These are phyloP conservation scores for Fratercula arctica DNA, from an alignment of 2,797 vertebrate genomes.

Conservation along the genomic window DNA sequence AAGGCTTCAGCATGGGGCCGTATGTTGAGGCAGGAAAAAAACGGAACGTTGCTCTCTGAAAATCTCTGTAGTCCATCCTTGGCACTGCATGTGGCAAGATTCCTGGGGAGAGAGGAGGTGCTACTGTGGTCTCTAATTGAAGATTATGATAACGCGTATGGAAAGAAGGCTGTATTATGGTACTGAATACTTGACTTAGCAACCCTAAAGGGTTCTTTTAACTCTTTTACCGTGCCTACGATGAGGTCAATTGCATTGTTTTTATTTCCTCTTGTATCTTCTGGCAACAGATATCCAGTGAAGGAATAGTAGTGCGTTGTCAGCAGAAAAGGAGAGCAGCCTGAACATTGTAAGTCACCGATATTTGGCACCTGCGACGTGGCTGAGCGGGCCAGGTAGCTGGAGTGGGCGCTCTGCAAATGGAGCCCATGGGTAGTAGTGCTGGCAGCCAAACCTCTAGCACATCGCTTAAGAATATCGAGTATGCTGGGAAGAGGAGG, in stretches of 20 bases:
- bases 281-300: not conserved
- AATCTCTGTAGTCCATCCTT: not conserved
- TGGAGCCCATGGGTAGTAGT: not conserved
- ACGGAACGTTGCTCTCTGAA: not conserved
- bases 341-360: not conserved
- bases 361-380: not conserved
- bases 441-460: constrained; percentile 6
- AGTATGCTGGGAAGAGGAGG: not conserved
- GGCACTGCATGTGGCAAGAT: not conserved
- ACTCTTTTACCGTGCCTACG: not conserved
- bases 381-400: not conserved
- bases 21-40: not conserved
- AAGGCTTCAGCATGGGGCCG: not conserved
- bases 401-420: not conserved
- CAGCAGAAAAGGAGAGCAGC: constrained; percentile 2
- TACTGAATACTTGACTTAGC: not conserved
- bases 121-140: not conserved
- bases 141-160: not conserved
- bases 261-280: not conserved
- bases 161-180: not conserved
- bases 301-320: not conserved
- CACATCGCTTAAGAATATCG: constrained; percentile 18
- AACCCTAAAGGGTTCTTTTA: not conserved
- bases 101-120: not conserved
- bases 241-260: not conserved